These are phyloP conservation scores for Hypena proboscidalis DNA, from an alignment of 2,888 invertebrate species.

Conservation along the genomic window DNA sequence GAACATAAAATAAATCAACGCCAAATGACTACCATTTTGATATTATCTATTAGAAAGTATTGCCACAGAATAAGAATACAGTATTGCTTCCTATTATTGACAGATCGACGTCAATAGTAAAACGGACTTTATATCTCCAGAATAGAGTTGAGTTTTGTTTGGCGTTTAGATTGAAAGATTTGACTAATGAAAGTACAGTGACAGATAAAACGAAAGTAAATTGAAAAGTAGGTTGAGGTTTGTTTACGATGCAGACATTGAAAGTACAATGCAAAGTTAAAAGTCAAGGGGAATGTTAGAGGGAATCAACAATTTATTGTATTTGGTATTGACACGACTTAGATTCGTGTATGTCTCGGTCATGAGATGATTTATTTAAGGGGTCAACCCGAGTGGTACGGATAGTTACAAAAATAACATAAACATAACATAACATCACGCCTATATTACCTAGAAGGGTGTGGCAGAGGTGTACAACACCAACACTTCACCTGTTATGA, in stretches of 20 bases:
- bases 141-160: constrained; percentile 9
- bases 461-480: too few relatives aligned
- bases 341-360: not conserved
- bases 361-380: too few relatives aligned
- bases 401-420: too few relatives aligned
- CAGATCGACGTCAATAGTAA: constrained; percentile 1
- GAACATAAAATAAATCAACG: constrained; percentile 5
- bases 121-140: not conserved
- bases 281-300: constrained; percentile 29
- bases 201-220: constrained; percentile 54
- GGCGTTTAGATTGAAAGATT: constrained; percentile 17
- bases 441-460: too few relatives aligned
- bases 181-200: constrained; percentile 56
- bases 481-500: too few relatives aligned
- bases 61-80: not conserved
- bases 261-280: constrained; percentile 14
- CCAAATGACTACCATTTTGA: not conserved
- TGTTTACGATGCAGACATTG: constrained; percentile 7
- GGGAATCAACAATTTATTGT: too few relatives aligned
- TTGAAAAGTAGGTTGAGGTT: constrained; percentile 42
- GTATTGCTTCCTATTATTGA: too few relatives aligned
- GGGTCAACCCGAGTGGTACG: too few relatives aligned
- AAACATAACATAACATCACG: too few relatives aligned
- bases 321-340: constrained; percentile 10
- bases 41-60: constrained; percentile 10